Base-by-base conservation (phyloP, 2,888 invertebrate genomes). In the Cantharis lateralis region DNA sequence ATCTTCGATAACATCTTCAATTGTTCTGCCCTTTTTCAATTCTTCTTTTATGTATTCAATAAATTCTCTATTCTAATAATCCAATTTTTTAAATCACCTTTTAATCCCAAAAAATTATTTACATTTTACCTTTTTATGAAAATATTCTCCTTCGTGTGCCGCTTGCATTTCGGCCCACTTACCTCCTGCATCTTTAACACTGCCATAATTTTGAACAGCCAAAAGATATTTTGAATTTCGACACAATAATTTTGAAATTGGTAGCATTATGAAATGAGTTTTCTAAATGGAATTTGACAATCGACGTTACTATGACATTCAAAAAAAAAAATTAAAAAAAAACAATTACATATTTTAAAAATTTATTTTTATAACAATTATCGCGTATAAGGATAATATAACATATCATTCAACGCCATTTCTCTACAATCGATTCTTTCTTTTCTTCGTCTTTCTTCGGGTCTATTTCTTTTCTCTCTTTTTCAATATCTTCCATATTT, bases 101-200 rank as follows among this genome's bases (percentile, higher is more conserved):
- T 9, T 7, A 10, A 32, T 32, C 15, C 3, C 2, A n/a, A 3
- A 62, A 10, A 32, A 10, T 16, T 13, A 0, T 68, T 18, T 15
- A 15, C 20, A 62, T 15, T 26, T 11, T 80, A 78, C 80, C 77
- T 80, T 78, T 78, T 68, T 81, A 28, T 74, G 66, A 62, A 82
- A 81, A 64, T 80, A 81, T 72, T 82, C 79, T n/a, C 70, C 75
- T 80, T 82, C 82, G 11, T 76, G 76, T 0, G 80, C 80, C 48
- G 74, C 71, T 66, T 78, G 61, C 26, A 71, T 70, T 64, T 82
- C 81, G 10, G 70, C 48, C 73, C 76, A 79, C 70, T 74, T 78
- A 11, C 72, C 75, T 1, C 77, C 77, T n/a, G 61, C 74, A 18
- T 62, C 73, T 28, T 26, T 72, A 15, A 75, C 63, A 18, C n/a